Percentiles rank a stretch among this genome's conserved stretches.
phyloP scores from a whole-genome alignment of 2,888 invertebrate species.

The Aricia artaxerxes region DNA sequence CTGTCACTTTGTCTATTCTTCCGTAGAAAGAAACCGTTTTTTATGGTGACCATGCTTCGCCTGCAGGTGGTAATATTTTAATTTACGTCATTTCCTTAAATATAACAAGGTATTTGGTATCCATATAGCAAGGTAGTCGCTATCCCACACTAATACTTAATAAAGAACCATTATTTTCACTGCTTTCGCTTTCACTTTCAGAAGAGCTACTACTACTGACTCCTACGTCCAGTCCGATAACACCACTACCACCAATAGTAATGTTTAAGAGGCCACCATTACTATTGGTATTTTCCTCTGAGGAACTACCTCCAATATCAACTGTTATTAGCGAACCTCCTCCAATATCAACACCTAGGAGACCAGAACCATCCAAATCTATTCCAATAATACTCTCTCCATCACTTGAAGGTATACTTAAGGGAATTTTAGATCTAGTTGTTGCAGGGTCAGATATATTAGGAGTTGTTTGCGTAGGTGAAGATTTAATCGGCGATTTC shows the following conservation, averaged over 20 bases:
- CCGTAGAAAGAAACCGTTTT: no score
- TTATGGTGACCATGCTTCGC: no score
- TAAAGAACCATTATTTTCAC: constrained; percentile 3
- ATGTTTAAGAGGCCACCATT: neutral
- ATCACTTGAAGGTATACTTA: neutral
- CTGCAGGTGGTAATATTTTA: no score
- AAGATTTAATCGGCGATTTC: neutral
- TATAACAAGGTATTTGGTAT: neutral
- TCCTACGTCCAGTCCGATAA: neutral
- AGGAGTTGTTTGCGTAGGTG: neutral
- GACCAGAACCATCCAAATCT: neutral
- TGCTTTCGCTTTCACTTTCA: constrained; percentile 4
- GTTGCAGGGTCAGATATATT: neutral
- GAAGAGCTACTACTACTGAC: neutral
- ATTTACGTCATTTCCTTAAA: no score
- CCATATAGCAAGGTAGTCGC: neutral
- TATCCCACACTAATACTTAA: neutral
- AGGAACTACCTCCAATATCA: neutral
- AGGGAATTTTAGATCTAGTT: neutral
- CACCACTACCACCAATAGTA: neutral
- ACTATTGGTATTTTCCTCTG: neutral
- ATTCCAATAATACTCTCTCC: neutral
- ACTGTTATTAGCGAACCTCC: neutral
- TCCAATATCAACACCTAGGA: neutral
- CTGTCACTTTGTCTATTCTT: no score